Base-by-base conservation (phyloP, 2,888 invertebrate species). In the Lapara coniferarum region DNA sequence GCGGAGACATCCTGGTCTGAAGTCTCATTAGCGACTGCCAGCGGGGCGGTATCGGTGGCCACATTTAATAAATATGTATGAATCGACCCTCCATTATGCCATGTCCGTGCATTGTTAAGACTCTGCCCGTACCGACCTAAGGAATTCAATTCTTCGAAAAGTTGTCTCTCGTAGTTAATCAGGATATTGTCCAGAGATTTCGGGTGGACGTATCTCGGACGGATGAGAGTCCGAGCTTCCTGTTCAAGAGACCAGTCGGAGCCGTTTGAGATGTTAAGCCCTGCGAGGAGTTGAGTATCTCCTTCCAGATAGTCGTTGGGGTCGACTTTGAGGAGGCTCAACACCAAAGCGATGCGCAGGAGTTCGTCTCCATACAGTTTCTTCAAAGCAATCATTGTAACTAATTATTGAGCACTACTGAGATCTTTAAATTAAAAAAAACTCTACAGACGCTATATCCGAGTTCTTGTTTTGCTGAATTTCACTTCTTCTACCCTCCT, bases 301-400 rank as follows among this genome's bases (percentile, higher is more conserved):
- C 95, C 95, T 78, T 95, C 94, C 67, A 96, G 88, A 81, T 96
- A 95, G 37, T 95, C 95, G 76, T 96, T 96, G 0, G 97, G 96
- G 84, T 97, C 96, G 14, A 96, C 96, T 78, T 97, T 95, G 69
- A 98, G 88, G 75, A 98, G 94, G 87, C 98, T 96, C 80, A 98
- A 92, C 77, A 98, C 95, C 86, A 98, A 88, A 77, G 98, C 96
- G 78, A 98, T 92, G 87, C 97, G 96, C 75, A 98, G 89, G 81
- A 98, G 93, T 93, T 97, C 97, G 86, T 97, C 97, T 67, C 97
- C 95, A 81, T 97, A 97, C 66, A 97, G 91, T 88, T 97, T 97
- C 92, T 97, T 97, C 79, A 97, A 90, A 79, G 96, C 96, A 91
- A 97, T 94, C 97, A 97, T 97, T 69, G 70, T 78, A 68, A 70